Evolutionary conservation across 2,797 vertebrate genomes (phyloP).

Genomic region (Spea hammondii): DNA sequence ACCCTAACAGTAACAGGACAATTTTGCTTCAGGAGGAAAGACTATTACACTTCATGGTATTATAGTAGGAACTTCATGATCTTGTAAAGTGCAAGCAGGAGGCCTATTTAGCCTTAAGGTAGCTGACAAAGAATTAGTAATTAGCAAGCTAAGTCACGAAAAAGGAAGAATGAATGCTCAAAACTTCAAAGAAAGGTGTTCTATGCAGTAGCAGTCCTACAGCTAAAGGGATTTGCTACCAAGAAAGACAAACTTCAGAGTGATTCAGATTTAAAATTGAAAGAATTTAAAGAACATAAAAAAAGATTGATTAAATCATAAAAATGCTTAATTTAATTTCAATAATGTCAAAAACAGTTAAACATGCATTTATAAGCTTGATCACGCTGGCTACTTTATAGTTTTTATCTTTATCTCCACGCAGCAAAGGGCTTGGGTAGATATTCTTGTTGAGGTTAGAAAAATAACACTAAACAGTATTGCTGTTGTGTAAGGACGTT

Average conservation of each 20-base stretch:
- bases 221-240: slow-evolving; percentile 29
- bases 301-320: not conserved
- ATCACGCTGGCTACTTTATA: too few relatives aligned
- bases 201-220: slow-evolving; percentile 1
- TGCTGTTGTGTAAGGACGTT: too few relatives aligned
- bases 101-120: slow-evolving; percentile 16
- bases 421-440: too few relatives aligned
- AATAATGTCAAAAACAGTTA: too few relatives aligned
- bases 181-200: slow-evolving; percentile 39
- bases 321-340: too few relatives aligned
- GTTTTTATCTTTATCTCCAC: too few relatives aligned
- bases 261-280: slow-evolving; percentile 9
- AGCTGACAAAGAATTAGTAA: slow-evolving; percentile 34
- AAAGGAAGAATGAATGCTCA: slow-evolving; percentile 20
- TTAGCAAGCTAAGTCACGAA: slow-evolving; percentile 33
- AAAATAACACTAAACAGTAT: too few relatives aligned
- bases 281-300: not conserved
- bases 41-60: not conserved
- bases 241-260: slow-evolving; percentile 26
- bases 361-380: too few relatives aligned
- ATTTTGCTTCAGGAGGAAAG: not conserved
- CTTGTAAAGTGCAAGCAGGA: slow-evolving; percentile 20
- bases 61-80: not conserved
- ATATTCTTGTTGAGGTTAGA: too few relatives aligned
- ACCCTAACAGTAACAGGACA: too few relatives aligned